Conservation (phyloP, 2,797 vertebrate genomes). For the Choloepus didactylus region DNA sequence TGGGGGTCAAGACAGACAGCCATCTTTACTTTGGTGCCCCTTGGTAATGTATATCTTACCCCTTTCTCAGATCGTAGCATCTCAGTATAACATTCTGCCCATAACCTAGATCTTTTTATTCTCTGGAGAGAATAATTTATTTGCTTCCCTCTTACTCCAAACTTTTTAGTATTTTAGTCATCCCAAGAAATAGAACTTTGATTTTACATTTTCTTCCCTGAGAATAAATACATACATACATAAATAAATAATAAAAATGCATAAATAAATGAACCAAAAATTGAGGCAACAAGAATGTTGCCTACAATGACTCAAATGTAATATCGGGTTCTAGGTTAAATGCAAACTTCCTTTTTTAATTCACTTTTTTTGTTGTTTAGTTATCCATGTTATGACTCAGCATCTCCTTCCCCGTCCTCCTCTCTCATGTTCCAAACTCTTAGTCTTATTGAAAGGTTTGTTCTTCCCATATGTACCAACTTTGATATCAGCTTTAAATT, state of each 20-base stretch:
- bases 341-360: slow-evolving; percentile 19
- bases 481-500: slow-evolving; percentile 70
- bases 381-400: slow-evolving; percentile 69
- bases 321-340: slow-evolving; percentile 51
- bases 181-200: slow-evolving; percentile 54
- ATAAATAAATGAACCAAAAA: not conserved
- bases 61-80: not conserved
- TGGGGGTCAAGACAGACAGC: not conserved
- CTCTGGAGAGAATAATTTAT: not conserved
- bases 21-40: not conserved
- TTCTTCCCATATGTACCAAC: not conserved
- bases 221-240: slow-evolving; percentile 36
- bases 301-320: slow-evolving; percentile 64
- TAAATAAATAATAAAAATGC: not conserved
- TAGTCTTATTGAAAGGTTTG: slow-evolving; percentile 45
- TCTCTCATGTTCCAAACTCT: slow-evolving; percentile 44
- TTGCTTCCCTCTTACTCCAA: not conserved
- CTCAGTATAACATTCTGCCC: not conserved
- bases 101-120: not conserved
- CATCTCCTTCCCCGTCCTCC: not conserved
- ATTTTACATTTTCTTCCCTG: slow-evolving; percentile 65
- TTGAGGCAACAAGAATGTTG: slow-evolving; percentile 60
- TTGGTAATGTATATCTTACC: not conserved
- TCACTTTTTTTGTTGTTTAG: slow-evolving; percentile 58
- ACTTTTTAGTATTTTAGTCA: slow-evolving; percentile 39